A percentile compares a stretch with the other conserved stretches of the same genome.
phyloP scores from a whole-genome alignment of 2,113 vertebrate species.

The Calyptommatus sinebrachiatus region DNA sequence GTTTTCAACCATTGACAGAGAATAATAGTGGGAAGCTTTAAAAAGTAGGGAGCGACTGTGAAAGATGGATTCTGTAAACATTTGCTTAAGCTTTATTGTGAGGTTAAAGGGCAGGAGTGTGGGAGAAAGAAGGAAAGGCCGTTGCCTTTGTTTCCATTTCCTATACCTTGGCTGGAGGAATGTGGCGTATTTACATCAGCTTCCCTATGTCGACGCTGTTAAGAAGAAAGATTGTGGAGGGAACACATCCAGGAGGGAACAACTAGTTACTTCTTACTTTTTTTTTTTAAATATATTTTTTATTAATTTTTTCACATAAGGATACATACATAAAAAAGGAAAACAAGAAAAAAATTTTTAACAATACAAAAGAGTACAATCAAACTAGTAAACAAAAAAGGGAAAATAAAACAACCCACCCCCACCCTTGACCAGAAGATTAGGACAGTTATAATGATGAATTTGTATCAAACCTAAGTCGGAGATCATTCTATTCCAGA shows the following conservation, averaged over 20 bases:
- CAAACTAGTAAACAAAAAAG: too few species aligned
- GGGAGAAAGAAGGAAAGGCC: not conserved
- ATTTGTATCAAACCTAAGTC: too few species aligned
- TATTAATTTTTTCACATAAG: too few species aligned
- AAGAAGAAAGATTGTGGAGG: not conserved
- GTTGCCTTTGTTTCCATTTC: not conserved
- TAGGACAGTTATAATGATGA: too few species aligned
- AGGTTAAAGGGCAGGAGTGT: conserved; percentile 36
- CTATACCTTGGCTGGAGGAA: not conserved
- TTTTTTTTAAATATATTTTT: too few species aligned
- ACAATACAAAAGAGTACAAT: too few species aligned
- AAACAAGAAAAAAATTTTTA: too few species aligned
- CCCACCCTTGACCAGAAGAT: too few species aligned
- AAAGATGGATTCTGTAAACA: conserved; percentile 25
- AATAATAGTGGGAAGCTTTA: not conserved
- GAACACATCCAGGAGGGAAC: not conserved
- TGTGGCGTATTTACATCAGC: not conserved
- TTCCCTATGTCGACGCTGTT: not conserved
- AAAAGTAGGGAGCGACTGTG: conserved; percentile 2
- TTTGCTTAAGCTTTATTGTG: conserved; percentile 37
- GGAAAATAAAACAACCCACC: too few species aligned
- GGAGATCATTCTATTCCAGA: too few species aligned
- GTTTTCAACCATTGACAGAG: conserved; percentile 22
- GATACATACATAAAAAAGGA: too few species aligned
- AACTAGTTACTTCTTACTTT: not conserved